A percentile compares a stretch with the other conserved stretches of the same genome.
phyloP scores from a whole-genome alignment of 2,113 vertebrate genomes.

The Prietella phreatophila region DNA sequence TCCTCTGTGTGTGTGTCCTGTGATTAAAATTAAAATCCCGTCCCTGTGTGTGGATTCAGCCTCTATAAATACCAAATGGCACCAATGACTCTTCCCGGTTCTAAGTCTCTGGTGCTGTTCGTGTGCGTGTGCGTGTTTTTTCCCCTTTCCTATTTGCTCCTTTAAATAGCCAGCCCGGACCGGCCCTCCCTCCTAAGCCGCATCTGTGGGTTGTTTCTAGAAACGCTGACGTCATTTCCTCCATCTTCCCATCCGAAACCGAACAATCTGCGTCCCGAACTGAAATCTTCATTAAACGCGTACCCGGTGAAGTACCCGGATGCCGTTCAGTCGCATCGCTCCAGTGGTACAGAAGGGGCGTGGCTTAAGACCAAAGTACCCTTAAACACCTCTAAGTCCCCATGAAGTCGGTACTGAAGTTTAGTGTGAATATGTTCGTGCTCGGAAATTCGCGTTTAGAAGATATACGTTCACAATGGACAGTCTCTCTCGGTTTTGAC shows the following conservation, averaged over 20 bases:
- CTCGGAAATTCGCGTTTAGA: no score
- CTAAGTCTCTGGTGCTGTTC: slow-evolving; percentile 57
- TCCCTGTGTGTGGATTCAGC: slow-evolving; percentile 17
- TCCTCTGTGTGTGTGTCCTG: not conserved
- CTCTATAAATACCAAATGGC: slow-evolving; percentile 35
- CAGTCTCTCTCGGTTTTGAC: no score
- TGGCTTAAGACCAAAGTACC: not conserved
- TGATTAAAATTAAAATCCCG: not conserved
- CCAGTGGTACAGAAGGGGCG: not conserved
- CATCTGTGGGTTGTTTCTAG: slow-evolving; percentile 61
- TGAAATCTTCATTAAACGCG: not conserved
- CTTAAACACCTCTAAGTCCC: not conserved
- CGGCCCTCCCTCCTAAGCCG: slow-evolving; percentile 13
- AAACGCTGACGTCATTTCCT: slow-evolving; percentile 63
- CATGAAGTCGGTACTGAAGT: no score
- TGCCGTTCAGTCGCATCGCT: not conserved
- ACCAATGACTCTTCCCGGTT: slow-evolving; percentile 42
- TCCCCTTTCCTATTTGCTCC: slow-evolving; percentile 53
- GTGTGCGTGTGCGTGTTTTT: not conserved
- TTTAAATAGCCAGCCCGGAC: slow-evolving; percentile 71
- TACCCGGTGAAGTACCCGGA: not conserved
- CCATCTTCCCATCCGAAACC: slow-evolving; percentile 21
- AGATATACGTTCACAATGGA: no score
- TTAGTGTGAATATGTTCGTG: no score
- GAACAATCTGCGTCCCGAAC: not conserved